A percentile compares a stretch with the other conserved stretches of the same genome.
These are phyloP conservation scores for Dynastes tityus DNA, from an alignment of 2,888 invertebrate species.

Conservation along the genomic window DNA sequence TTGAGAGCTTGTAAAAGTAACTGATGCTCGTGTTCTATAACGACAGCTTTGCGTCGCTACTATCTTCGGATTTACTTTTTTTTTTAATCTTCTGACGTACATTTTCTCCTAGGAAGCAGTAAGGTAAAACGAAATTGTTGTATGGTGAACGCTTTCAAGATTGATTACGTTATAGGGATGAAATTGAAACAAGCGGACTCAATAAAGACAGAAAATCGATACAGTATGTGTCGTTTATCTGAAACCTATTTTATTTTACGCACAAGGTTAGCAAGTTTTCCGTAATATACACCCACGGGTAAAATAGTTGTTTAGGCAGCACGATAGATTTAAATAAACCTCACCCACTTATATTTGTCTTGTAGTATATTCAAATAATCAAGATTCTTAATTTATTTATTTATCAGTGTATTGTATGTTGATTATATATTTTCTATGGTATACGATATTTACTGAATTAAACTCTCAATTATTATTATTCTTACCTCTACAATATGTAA, in stretches of 20 bases:
- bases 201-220: neutral
- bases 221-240: neutral
- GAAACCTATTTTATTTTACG: too few relatives aligned
- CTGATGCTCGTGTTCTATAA: neutral
- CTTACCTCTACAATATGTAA: neutral
- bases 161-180: slow-evolving; percentile 1
- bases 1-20: neutral
- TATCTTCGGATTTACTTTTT: neutral
- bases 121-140: neutral
- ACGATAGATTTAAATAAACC: too few relatives aligned
- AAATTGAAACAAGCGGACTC: slow-evolving; percentile 18
- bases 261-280: too few relatives aligned
- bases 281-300: too few relatives aligned
- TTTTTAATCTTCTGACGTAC: slow-evolving; percentile 8
- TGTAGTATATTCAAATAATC: too few relatives aligned
- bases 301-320: too few relatives aligned
- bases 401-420: too few relatives aligned
- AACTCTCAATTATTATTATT: too few relatives aligned
- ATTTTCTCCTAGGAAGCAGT: slow-evolving; percentile 15
- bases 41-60: slow-evolving; percentile 13
- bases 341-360: too few relatives aligned
- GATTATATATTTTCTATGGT: too few relatives aligned
- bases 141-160: neutral
- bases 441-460: too few relatives aligned
- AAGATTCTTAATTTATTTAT: too few relatives aligned